Conservation (phyloP, 37 sponge, comb jelly and placozoan genomes). For the Diacarnus erythraeanus region DNA sequence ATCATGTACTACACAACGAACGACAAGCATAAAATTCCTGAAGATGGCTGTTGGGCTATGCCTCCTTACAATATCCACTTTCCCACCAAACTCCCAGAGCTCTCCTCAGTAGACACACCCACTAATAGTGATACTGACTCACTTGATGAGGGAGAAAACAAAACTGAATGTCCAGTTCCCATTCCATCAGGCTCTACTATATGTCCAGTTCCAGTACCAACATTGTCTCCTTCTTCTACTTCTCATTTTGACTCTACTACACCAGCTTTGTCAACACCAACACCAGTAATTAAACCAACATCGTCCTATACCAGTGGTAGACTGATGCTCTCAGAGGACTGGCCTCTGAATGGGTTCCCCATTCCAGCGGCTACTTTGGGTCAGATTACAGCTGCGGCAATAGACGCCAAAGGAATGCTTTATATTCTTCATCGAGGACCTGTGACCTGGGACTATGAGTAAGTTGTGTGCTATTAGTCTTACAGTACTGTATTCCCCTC, state of each 20-base stretch:
- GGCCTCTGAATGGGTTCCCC: constrained; percentile 24
- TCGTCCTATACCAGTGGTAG: neutral
- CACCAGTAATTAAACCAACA: neutral
- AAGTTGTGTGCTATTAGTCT: neutral
- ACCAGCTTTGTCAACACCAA: neutral
- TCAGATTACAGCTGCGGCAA: constrained; percentile 69
- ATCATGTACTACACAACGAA: constrained; percentile 90
- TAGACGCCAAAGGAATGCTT: constrained; percentile 39
- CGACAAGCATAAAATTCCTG: neutral
- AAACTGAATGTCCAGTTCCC: neutral
- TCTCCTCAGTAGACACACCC: constrained; percentile 12
- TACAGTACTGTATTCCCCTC: neutral
- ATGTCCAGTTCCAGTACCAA: neutral
- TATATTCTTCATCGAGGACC: constrained; percentile 71
- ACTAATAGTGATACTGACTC: neutral
- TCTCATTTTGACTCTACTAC: neutral
- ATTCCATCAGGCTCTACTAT: neutral
- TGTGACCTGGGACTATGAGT: constrained; percentile 64
- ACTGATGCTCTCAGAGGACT: constrained; percentile 33
- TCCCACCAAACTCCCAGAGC: constrained; percentile 22
- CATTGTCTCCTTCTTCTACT: constrained; percentile 3
- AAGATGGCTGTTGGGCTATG: constrained; percentile 14
- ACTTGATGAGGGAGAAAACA: neutral
- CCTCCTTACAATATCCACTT: constrained; percentile 16
- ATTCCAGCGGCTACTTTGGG: constrained; percentile 50